Base-by-base conservation (phyloP, 2,113 vertebrate species). In the Myodes glareolus region DNA sequence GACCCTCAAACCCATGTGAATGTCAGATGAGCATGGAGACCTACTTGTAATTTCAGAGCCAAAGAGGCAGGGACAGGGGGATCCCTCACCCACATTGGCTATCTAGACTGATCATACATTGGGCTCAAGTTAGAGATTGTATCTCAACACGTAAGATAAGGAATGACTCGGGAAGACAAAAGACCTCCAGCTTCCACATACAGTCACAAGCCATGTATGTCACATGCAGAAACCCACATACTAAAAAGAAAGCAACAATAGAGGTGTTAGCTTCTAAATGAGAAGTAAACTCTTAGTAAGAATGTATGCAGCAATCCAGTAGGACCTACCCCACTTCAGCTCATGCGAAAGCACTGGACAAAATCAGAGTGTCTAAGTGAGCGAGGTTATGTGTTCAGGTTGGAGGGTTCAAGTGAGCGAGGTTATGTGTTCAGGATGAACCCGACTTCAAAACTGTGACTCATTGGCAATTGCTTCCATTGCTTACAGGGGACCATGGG, bases 341-440 rank as follows among this genome's bases (percentile, higher is more conserved):
- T 91, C 31, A 13, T 16, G 10, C 19, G 42, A 67, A 88, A 93
- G 55, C 6, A 29, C 45, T 23, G 25, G 7, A 9, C 14, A 68
- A 88, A 65, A 14, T 63, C 12, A 92, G 25, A 36, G 0, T 58
- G 52, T 7, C 7, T 31, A 11, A 16, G 39, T 21, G 45, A 84
- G 31, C 33, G 78, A 76, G 23, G 2, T 0, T 7, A 21, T n/a
- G 17, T 85, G 6, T 1, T 52, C 27, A 31, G 23, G 19, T n/a
- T 0, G 7, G 25, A 36, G 0, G 65, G 52, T 7, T 5, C n/a
- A 11, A 16, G 39, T 21, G 45, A 84, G 31, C 33, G 78, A 76
- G 23, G 2, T 0, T 7, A 21, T n/a, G 17, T 85, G 6, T 1
- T 52, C 27, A 31, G 23, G 19, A 33, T 86, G 11, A 11, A 7